A percentile compares a stretch with the other conserved stretches of the same genome.
Evolutionary conservation across 2,113 vertebrate species (phyloP).

Genomic region (Dunckerocampus dactyliophorus): DNA sequence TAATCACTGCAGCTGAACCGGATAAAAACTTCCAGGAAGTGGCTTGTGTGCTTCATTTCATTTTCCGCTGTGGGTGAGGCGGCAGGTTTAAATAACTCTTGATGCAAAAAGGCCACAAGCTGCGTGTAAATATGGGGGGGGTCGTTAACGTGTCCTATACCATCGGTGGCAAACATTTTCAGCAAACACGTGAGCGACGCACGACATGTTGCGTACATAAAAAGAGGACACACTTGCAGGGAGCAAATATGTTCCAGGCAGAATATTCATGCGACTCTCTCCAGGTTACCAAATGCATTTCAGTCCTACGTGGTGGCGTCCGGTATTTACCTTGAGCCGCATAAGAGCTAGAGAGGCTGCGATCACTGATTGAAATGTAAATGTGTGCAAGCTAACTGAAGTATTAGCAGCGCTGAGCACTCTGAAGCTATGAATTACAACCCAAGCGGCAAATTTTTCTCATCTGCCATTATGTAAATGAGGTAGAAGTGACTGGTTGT

Average conservation of each 20-base stretch:
- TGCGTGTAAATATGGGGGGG: not conserved
- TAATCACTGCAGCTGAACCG: slow-evolving; percentile 33
- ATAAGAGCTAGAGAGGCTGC: slow-evolving; percentile 52
- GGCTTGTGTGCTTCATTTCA: slow-evolving; percentile 14
- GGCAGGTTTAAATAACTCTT: slow-evolving; percentile 8
- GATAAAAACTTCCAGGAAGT: slow-evolving; percentile 34
- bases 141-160: slow-evolving; percentile 10
- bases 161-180: slow-evolving; percentile 35
- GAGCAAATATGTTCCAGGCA: slow-evolving; percentile 35
- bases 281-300: slow-evolving; percentile 42
- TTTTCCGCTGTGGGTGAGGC: slow-evolving; percentile 28
- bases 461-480: slow-evolving; percentile 70
- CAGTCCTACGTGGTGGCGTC: slow-evolving; percentile 40
- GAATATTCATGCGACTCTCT: slow-evolving; percentile 51
- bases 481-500: slow-evolving; percentile 61
- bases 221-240: slow-evolving; percentile 43
- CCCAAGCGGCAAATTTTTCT: slow-evolving; percentile 58
- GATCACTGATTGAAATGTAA: slow-evolving; percentile 70
- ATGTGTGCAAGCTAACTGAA: slow-evolving; percentile 60
- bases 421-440: slow-evolving; percentile 66
- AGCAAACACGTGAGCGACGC: slow-evolving; percentile 19
- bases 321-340: slow-evolving; percentile 53
- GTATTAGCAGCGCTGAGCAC: slow-evolving; percentile 39
- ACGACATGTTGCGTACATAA: slow-evolving; percentile 19
- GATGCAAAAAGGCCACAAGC: slow-evolving; percentile 13